Conservation (phyloP, 2,113 vertebrate genomes). For the Greenwoodochromis staneri region DNA sequence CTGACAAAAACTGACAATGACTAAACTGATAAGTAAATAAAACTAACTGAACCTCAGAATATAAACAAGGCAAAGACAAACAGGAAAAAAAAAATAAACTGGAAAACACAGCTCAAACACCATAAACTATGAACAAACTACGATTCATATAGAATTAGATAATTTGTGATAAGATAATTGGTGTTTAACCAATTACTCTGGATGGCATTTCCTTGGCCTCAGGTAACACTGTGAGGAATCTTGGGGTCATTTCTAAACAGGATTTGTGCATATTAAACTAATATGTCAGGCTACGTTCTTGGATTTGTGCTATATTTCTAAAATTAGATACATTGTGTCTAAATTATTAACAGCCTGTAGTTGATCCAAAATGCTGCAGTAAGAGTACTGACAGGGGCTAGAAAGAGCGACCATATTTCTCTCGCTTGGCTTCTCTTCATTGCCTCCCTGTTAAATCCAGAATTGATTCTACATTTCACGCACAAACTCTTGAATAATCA, state of each 20-base stretch:
- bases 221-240: not conserved
- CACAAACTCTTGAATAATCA: not conserved
- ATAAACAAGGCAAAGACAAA: not conserved
- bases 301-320: not conserved
- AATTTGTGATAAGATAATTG: not conserved
- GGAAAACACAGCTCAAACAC: not conserved
- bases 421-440: not conserved
- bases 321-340: not conserved
- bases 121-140: not conserved
- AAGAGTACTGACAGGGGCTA: not conserved
- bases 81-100: not conserved
- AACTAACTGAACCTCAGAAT: not conserved
- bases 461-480: not conserved
- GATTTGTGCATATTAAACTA: not conserved
- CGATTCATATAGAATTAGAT: not conserved
- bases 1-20: not conserved
- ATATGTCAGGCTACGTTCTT: not conserved
- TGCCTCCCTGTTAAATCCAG: not conserved
- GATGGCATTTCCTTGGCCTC: not conserved
- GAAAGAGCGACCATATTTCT: not conserved
- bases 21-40: not conserved
- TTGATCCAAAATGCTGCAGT: not conserved
- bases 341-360: not conserved
- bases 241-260: not conserved
- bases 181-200: not conserved